Conservation (phyloP, 1,140 invertebrate genomes). For the Drosophila fuyamai region DNA sequence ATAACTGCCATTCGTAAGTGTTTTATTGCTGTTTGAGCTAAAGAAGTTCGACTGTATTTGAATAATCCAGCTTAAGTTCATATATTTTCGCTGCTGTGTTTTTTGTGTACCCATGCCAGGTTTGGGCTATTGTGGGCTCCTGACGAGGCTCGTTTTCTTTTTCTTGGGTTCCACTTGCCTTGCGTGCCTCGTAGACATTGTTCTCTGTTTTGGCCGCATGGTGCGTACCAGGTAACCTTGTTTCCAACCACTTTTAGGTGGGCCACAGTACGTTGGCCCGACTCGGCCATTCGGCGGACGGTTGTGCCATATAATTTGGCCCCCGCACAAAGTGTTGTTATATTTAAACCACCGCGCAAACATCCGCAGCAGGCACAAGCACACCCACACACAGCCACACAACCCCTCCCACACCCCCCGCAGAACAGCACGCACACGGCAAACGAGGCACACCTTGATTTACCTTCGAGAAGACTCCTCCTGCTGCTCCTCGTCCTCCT, state of each 20-base stretch:
- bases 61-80: neutral
- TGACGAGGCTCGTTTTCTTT: constrained; percentile 45
- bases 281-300: constrained; percentile 26
- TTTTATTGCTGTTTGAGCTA: neutral
- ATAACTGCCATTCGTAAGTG: neutral
- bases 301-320: constrained; percentile 65
- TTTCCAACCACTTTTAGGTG: constrained; percentile 71
- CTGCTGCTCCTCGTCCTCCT: constrained; percentile 14
- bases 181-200: constrained; percentile 74
- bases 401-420: constrained; percentile 4
- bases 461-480: constrained; percentile 44
- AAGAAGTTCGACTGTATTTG: constrained; percentile 17
- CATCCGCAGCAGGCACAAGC: constrained; percentile 44
- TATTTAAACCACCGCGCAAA: constrained; percentile 51
- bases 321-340: constrained; percentile 45
- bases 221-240: constrained; percentile 68
- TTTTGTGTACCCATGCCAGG: constrained; percentile 16
- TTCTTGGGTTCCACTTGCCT: constrained; percentile 34
- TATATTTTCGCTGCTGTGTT: constrained; percentile 13
- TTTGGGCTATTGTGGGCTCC: constrained; percentile 44
- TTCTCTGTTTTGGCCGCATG: constrained; percentile 41
- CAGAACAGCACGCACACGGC: constrained; percentile 26
- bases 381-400: constrained; percentile 20
- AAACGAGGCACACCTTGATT: constrained; percentile 70
- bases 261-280: constrained; percentile 62